A percentile compares a stretch with the other conserved stretches of the same genome.
Conservation (phyloP, 2,797 vertebrate genomes). For the Gambusia yucatana region DNA sequence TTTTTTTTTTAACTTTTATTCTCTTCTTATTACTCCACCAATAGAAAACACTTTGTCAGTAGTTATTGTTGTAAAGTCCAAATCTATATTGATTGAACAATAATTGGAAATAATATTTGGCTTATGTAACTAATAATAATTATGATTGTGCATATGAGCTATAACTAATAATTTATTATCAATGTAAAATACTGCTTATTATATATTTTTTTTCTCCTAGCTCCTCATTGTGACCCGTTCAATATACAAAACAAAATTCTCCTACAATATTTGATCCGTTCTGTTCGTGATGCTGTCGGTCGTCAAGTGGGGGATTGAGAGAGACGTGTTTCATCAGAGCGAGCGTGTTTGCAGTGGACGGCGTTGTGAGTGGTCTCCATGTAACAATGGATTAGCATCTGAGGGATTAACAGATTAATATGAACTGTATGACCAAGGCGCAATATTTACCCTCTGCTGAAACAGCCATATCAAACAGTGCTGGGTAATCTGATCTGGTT, state of each 20-base stretch:
- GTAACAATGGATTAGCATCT: slow-evolving; percentile 10
- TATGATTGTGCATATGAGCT: too few species aligned
- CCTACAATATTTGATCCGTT: not conserved
- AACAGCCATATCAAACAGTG: slow-evolving; percentile 28
- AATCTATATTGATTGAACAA: too few species aligned
- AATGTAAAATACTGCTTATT: too few species aligned
- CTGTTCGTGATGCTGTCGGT: not conserved
- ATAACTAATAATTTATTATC: too few species aligned
- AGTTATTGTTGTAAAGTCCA: too few species aligned
- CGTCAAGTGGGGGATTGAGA: not conserved
- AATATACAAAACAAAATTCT: not conserved
- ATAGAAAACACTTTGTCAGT: too few species aligned
- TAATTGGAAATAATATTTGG: too few species aligned
- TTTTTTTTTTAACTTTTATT: too few species aligned
- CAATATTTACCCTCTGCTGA: slow-evolving; percentile 30
- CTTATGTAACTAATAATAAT: too few species aligned
- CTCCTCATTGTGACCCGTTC: not conserved
- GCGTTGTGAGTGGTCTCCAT: slow-evolving; percentile 26
- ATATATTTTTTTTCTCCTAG: not conserved
- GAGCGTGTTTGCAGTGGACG: not conserved
- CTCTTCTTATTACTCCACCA: too few species aligned
- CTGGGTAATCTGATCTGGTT: slow-evolving; percentile 25
- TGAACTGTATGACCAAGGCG: slow-evolving; percentile 25
- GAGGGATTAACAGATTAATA: slow-evolving; percentile 45
- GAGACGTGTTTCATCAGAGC: not conserved